Conservation (phyloP, 2,113 vertebrate species). For the Epinephelus fuscoguttatus region DNA sequence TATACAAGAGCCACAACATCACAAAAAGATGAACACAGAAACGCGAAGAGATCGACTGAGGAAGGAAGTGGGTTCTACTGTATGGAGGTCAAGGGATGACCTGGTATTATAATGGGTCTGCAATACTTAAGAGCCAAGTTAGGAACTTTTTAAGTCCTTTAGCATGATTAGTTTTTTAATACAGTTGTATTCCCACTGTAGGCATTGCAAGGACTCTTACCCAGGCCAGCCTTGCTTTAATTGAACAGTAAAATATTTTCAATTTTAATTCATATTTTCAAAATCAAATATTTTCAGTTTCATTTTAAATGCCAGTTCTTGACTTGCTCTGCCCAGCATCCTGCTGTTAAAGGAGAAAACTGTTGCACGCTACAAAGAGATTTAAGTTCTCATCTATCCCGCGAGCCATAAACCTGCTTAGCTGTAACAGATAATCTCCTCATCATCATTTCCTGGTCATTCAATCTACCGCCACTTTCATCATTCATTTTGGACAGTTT, state of each 20-base stretch:
- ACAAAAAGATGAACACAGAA: neutral
- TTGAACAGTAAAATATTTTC: neutral
- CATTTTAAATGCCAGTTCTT: neutral
- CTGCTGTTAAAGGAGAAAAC: conserved; percentile 34
- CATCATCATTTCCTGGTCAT: conserved; percentile 64
- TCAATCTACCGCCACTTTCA: conserved; percentile 43
- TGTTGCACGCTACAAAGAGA: conserved; percentile 41
- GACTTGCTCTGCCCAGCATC: neutral
- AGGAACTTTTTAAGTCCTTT: too few relatives aligned
- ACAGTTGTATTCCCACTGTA: neutral
- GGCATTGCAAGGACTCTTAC: neutral
- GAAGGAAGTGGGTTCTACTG: neutral
- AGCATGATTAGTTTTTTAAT: neutral
- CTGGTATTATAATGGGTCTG: neutral
- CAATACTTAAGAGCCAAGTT: too few relatives aligned
- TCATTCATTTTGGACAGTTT: conserved; percentile 36
- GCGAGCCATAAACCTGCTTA: conserved; percentile 60
- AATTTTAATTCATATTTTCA: neutral
- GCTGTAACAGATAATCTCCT: conserved; percentile 63
- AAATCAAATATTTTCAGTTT: neutral
- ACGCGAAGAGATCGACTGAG: neutral
- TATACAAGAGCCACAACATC: neutral
- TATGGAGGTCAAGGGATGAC: neutral
- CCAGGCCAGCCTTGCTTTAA: neutral
- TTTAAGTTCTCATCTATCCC: conserved; percentile 61